Conservation (phyloP, 1,140 invertebrate genomes). For the Wiebesia pumilae region DNA sequence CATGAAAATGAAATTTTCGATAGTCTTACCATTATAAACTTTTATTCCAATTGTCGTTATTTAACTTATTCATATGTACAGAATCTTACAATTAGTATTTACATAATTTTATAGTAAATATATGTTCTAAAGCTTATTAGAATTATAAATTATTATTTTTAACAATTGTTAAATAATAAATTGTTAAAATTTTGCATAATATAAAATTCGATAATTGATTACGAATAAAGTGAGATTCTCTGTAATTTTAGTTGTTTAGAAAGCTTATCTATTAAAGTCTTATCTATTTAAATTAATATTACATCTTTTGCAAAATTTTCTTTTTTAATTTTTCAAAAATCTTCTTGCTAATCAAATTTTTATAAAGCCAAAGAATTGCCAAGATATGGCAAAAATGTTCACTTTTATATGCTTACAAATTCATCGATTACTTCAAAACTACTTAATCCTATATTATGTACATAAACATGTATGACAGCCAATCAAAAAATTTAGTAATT, state of each 20-base stretch:
- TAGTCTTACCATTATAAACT: not conserved
- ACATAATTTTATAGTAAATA: not conserved
- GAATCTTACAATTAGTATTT: not conserved
- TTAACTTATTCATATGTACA: not conserved
- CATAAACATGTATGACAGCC: no score
- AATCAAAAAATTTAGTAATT: no score
- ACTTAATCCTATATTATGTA: no score
- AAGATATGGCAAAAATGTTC: no score
- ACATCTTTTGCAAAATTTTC: not conserved
- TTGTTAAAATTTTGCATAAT: not conserved
- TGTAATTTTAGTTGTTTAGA: not conserved
- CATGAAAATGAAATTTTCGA: slow-evolving; percentile 2
- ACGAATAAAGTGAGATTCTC: not conserved
- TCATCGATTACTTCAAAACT: no score
- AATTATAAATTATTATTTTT: not conserved
- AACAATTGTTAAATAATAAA: not conserved
- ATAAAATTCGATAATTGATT: not conserved
- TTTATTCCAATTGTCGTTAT: not conserved
- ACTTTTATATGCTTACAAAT: no score
- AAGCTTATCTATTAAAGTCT: not conserved
- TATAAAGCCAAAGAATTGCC: not conserved
- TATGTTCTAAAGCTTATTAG: not conserved
- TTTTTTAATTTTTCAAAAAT: not conserved
- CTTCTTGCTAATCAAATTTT: not conserved
- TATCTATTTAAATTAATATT: not conserved